Conservation (phyloP, 2,113 vertebrate genomes). For the Argyrosomus japonicus region DNA sequence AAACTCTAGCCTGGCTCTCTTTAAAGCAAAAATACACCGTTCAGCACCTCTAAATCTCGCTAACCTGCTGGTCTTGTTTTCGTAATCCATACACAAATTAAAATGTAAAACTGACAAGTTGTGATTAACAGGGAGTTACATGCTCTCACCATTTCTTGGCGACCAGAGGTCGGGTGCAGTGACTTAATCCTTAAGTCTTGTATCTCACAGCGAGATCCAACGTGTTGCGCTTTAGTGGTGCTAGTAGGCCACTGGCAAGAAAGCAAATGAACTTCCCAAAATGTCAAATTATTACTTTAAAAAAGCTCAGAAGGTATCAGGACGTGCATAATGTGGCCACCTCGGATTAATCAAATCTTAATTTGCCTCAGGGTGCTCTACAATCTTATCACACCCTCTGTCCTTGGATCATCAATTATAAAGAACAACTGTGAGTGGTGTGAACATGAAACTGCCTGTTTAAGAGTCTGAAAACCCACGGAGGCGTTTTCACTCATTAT, state of each 20-base stretch:
- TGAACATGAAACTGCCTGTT: conserved; percentile 5
- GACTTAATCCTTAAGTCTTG: neutral
- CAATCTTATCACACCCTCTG: too few relatives aligned
- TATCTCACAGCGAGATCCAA: neutral
- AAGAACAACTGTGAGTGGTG: neutral
- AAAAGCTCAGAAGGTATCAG: neutral
- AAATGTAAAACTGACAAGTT: neutral
- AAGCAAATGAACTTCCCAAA: neutral
- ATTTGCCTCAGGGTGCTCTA: too few relatives aligned
- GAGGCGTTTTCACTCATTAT: conserved; percentile 3
- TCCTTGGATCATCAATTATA: too few relatives aligned
- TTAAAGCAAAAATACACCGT: neutral
- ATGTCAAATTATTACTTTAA: neutral
- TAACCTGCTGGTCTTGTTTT: neutral
- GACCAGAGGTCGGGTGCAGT: neutral
- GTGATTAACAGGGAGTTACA: neutral
- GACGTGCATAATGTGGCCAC: neutral
- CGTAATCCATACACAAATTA: neutral
- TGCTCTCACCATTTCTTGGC: neutral
- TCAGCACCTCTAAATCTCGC: neutral
- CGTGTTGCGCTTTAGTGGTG: neutral
- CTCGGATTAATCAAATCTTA: neutral
- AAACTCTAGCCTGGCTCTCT: neutral
- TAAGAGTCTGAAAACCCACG: neutral
- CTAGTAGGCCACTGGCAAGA: neutral